Base-by-base conservation (phyloP, 2,888 invertebrate genomes). In the Argynnis bischoffii region DNA sequence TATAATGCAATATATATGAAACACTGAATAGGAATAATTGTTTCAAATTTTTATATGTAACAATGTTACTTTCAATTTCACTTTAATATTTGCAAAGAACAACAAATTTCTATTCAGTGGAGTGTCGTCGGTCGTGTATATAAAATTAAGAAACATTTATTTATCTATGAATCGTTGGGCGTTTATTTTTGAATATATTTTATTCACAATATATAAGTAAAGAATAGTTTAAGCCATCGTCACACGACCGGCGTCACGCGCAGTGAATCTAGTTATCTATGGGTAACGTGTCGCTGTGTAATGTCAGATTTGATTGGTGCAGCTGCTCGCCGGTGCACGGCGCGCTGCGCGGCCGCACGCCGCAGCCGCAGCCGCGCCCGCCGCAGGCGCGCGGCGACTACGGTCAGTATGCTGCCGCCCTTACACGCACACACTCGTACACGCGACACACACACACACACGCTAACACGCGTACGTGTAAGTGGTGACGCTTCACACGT, bases 311-410 rank as follows among this genome's bases (percentile, higher is more conserved):
- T 82, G 90, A 89, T 88, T 90, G 89, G 87, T 90, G 83, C 87
- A 94, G 95, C 83, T 94, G 94, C 85, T 96, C 96, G 82, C 96
- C 96, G 77, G 95, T 95, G 85, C 95, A 95, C 91, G 94, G 95
- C 72, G 95, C 96, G 94, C 93, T 95, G 92, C 95, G 95, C 81
- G 94, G 96, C 59, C 91, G 93, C 87, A 89, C 91, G 82, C 90
- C 92, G 82, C 92, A 90, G 85, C 90, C 91, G 79, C 85, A 86
- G 85, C 85, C 86, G 79, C 89, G 92, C 72, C 88, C 91, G 77
- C 91, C 91, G 74, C 93, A 97, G 94, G 96, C 97, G 76, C 94
- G 97, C 81, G 97, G 97, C 78, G 97, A 98, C 89, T 98, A 97
- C 93, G 97, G 98, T 97, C 95, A 96, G 97, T 96, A 80, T 71